phyloP scores from a whole-genome alignment of 1,140 invertebrate species.

The Hirudo medicinalis region DNA sequence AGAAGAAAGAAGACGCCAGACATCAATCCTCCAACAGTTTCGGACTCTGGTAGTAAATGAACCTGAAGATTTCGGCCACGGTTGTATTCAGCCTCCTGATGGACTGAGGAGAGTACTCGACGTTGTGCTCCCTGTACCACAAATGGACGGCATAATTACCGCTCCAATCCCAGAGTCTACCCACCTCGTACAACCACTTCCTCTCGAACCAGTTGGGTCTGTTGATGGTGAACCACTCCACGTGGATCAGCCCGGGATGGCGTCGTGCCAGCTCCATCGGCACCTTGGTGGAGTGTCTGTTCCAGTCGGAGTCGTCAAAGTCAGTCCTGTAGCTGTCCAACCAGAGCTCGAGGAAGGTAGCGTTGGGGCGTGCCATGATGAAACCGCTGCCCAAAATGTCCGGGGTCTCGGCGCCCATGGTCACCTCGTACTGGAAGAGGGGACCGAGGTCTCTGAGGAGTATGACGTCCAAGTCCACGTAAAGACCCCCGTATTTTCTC shows the following conservation, averaged over 20 bases:
- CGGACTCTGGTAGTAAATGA: slow-evolving; percentile 16
- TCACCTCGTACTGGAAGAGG: slow-evolving; percentile 16
- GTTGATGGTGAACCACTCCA: slow-evolving; percentile 22
- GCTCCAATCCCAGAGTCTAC: slow-evolving; percentile 21
- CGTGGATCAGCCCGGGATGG: slow-evolving; percentile 20
- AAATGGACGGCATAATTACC: slow-evolving; percentile 23
- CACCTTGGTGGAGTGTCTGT: slow-evolving; percentile 14
- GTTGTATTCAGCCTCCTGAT: slow-evolving; percentile 21
- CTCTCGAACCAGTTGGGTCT: slow-evolving; percentile 22
- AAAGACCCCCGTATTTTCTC: slow-evolving; percentile 20
- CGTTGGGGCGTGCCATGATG: slow-evolving; percentile 15
- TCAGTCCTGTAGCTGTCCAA: slow-evolving; percentile 18
- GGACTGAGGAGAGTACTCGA: slow-evolving; percentile 16
- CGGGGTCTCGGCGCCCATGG: slow-evolving; percentile 22
- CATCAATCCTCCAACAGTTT: slow-evolving; percentile 2
- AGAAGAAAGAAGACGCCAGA: no score
- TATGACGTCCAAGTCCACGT: slow-evolving; percentile 23
- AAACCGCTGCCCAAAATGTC: slow-evolving; percentile 20
- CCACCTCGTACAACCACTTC: slow-evolving; percentile 18
- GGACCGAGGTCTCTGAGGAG: slow-evolving; percentile 14
- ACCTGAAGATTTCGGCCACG: slow-evolving; percentile 21
- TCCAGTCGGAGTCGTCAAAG: slow-evolving; percentile 21
- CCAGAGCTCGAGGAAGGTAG: slow-evolving; percentile 21
- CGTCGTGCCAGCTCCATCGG: slow-evolving; percentile 18
- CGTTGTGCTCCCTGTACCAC: slow-evolving; percentile 21